Evolutionary conservation across 2,113 vertebrate genomes (phyloP).

Genomic region (Odontesthes bonariensis): DNA sequence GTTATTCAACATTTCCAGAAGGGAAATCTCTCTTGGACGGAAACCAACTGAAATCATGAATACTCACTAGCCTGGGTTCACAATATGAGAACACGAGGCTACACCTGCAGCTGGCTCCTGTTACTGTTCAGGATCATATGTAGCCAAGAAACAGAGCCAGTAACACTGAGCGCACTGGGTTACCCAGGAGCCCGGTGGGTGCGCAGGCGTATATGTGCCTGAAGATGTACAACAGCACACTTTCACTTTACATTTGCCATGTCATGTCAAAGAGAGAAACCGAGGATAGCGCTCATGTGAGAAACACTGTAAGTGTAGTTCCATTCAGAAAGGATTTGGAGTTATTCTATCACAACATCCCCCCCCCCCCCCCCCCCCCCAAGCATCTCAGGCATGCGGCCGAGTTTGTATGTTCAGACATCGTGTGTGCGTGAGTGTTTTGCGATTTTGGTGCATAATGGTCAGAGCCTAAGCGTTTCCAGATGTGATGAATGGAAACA

Average conservation of each 20-base stretch:
- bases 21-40: not conserved
- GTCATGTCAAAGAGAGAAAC: constrained; percentile 6
- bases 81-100: constrained; percentile 27
- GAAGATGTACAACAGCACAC: constrained; percentile 3
- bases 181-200: constrained; percentile 20
- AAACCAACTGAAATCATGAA: constrained; percentile 25
- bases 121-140: constrained; percentile 66
- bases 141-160: constrained; percentile 53
- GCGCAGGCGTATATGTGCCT: constrained; percentile 5
- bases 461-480: constrained; percentile 60
- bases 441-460: constrained; percentile 38
- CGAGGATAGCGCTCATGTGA: not conserved
- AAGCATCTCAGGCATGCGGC: constrained; percentile 30
- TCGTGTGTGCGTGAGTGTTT: constrained; percentile 30
- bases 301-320: constrained; percentile 22
- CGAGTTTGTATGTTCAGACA: constrained; percentile 8
- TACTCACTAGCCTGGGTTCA: constrained; percentile 13
- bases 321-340: constrained; percentile 4
- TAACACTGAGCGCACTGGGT: constrained; percentile 24
- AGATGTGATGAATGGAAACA: constrained; percentile 62
- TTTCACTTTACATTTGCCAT: constrained; percentile 29
- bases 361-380: constrained; percentile 19
- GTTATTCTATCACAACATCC: no score
- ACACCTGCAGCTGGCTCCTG: constrained; percentile 45
- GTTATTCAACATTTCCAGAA: constrained; percentile 1